phyloP scores from a whole-genome alignment of 2,113 vertebrate genomes.

The Plecotus auritus region DNA sequence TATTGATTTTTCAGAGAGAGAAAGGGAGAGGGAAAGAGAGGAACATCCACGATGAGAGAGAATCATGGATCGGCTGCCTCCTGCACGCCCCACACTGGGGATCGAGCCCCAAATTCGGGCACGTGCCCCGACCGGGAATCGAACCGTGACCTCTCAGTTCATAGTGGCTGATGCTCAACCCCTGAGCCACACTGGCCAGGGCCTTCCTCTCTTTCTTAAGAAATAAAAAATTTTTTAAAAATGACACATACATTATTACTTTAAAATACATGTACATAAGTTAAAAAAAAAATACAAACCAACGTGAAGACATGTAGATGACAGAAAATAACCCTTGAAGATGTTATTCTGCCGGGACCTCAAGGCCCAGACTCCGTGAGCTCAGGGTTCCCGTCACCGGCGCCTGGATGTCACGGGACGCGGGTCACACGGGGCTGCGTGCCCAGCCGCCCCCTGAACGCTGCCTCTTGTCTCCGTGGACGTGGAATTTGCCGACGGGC shows the following conservation, averaged over 20 bases:
- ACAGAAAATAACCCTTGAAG: background rate
- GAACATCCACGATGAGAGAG: no score
- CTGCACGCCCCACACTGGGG: no score
- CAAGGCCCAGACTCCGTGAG: no score
- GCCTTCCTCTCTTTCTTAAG: no score
- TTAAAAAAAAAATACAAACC: background rate
- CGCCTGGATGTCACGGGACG: background rate
- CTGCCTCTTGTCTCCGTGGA: constrained; percentile 20
- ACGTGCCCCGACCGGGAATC: no score
- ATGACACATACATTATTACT: background rate
- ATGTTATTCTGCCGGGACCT: background rate
- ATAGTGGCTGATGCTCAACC: no score
- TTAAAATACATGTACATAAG: background rate
- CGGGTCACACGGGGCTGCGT: background rate
- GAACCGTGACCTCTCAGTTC: no score
- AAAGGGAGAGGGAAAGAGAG: no score
- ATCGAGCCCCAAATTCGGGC: no score
- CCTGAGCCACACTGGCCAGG: no score
- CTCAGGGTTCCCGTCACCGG: background rate
- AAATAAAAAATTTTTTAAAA: background rate
- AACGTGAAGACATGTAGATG: background rate
- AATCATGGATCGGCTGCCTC: no score
- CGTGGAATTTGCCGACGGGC: background rate
- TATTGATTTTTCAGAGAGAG: no score
- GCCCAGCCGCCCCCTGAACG: background rate